Base-by-base conservation (phyloP, 1,140 invertebrate species). In the Nylanderia fulva region DNA sequence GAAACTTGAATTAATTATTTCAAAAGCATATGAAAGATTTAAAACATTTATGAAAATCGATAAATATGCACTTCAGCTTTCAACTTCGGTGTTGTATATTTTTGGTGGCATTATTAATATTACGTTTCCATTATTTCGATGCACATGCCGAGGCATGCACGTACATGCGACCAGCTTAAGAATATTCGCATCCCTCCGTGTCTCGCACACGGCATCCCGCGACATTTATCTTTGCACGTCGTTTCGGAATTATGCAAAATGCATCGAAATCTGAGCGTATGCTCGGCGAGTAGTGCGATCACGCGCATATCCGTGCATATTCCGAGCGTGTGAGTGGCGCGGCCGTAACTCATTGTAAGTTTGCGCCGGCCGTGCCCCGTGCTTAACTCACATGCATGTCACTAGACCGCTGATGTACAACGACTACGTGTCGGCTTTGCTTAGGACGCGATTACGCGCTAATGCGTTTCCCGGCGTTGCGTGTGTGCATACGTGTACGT, bases 191-290 rank as follows among this genome's bases (percentile, higher is more conserved):
- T 1, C 6, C n/a, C 52, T 58, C 36, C 11, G 21, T n/a, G n/a
- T 69, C 15, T 18, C 15, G n/a, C 76, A n/a, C 2, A n/a, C 2
- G 39, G 64, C 24, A 56, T 71, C 52, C 27, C 52, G 36, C 33
- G 27, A 68, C 52, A 72, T 82, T 60, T 58, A 80, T 82, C 71
- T 39, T n/a, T 11, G 33, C 68, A 63, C 29, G 71, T 84, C 66
- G 24, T 71, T 76, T 63, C 29, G 29, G 77, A 90, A 88, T 88
- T 90, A 88, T 88, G 88, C 71, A 90, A 90, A 90, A 85, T 60
- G 36, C 77, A 18, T 58, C 58, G 79, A 85, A 86, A 87, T 69
- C 75, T 58, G 74, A 84, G 27, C 52, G 68, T 69, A 75, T n/a
- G n/a, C 66, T 61, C 80, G 61, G 33, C 58, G 64, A 45, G 48